These are phyloP conservation scores for Semnornis frantzii DNA, from an alignment of 2,113 vertebrate genomes.

Conservation along the genomic window DNA sequence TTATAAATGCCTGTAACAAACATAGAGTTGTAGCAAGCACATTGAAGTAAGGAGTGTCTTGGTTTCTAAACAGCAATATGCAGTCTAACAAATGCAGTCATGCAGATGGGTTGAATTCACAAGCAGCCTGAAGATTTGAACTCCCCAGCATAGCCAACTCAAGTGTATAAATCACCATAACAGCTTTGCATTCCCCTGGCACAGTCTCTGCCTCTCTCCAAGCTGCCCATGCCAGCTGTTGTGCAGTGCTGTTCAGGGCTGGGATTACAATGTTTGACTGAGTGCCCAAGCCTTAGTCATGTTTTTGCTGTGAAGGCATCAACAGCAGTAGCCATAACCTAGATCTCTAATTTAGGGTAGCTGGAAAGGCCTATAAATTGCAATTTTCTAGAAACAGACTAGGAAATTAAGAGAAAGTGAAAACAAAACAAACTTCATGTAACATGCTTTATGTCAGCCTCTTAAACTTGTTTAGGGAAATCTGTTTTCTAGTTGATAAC, in stretches of 20 bases:
- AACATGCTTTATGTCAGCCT: not conserved
- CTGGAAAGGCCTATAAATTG: not conserved
- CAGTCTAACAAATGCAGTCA: not conserved
- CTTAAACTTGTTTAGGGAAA: not conserved
- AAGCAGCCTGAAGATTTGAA: not conserved
- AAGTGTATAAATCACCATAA: not conserved
- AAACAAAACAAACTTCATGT: not conserved
- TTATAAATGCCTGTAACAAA: not conserved
- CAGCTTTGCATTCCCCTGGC: conserved; percentile 42
- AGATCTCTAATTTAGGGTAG: not conserved
- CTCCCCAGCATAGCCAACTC: not conserved
- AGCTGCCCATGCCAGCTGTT: not conserved
- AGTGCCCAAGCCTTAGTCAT: not conserved
- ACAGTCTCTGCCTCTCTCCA: not conserved
- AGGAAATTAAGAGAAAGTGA: not conserved
- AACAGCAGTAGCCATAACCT: not conserved
- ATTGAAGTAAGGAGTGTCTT: not conserved
- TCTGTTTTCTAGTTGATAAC: not conserved
- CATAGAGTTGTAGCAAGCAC: not conserved
- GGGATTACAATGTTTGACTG: conserved; percentile 4
- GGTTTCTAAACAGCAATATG: not conserved
- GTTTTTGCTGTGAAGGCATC: not conserved
- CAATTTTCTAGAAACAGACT: not conserved
- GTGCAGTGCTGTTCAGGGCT: not conserved
- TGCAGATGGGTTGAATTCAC: not conserved